These are phyloP conservation scores for Drosophila kurseongensis DNA, from an alignment of 1,140 invertebrate species.

Conservation along the genomic window DNA sequence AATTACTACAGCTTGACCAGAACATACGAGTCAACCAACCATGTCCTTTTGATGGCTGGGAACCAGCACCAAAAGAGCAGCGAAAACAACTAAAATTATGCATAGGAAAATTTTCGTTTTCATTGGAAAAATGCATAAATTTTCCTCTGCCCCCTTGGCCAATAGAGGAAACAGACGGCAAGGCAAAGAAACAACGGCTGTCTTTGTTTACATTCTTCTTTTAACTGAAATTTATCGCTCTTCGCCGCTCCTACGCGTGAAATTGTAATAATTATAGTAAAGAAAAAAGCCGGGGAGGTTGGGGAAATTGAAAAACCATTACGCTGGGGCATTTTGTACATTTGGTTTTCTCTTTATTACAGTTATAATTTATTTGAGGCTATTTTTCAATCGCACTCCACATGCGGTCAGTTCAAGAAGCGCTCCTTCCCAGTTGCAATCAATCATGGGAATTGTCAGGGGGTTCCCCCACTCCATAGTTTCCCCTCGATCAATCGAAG, in stretches of 20 bases:
- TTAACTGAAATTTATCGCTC: conserved; percentile 49
- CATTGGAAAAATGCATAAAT: conserved; percentile 74
- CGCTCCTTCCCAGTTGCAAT: conserved; percentile 49
- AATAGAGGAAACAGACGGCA: conserved; percentile 19
- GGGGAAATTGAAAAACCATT: conserved; percentile 73
- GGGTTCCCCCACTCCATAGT: conserved; percentile 10
- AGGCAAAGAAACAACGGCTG: conserved; percentile 5
- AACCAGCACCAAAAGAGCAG: conserved; percentile 21
- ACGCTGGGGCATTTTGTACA: conserved; percentile 34
- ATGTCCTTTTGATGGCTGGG: conserved; percentile 66
- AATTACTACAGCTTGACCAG: conserved; percentile 58
- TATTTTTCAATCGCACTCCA: conserved; percentile 73
- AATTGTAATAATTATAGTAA: conserved; percentile 54
- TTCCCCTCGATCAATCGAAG: conserved; percentile 50
- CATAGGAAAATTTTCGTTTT: conserved; percentile 59
- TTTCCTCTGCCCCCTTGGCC: conserved; percentile 12
- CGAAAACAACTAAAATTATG: conserved; percentile 49
- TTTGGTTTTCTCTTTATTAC: conserved; percentile 62
- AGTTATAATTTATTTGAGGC: conserved; percentile 82
- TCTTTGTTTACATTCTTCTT: conserved; percentile 43
- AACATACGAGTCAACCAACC: conserved; percentile 54
- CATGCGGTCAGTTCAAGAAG: conserved; percentile 61
- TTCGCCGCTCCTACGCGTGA: conserved; percentile 46
- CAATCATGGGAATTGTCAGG: conserved; percentile 68
- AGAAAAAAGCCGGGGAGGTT: conserved; percentile 1